Evolutionary conservation across 1,140 invertebrate species (phyloP).

Genomic region (Drosophila rhopaloa): DNA sequence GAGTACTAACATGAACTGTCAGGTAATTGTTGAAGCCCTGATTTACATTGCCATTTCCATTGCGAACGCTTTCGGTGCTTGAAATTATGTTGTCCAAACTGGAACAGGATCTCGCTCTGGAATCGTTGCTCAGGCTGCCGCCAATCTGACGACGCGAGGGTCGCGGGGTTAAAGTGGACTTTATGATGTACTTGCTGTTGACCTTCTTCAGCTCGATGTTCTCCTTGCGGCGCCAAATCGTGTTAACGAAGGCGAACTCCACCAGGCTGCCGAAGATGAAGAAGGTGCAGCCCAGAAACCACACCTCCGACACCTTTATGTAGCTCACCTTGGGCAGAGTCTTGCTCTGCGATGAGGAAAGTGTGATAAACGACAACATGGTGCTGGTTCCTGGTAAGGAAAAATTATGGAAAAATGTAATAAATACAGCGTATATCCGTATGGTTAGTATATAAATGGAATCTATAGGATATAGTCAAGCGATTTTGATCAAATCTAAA

Average conservation of each 20-base stretch:
- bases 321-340: constrained; percentile 95
- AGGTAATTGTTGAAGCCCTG: constrained; percentile 87
- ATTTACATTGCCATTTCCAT: constrained; percentile 74
- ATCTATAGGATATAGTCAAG: too few species aligned
- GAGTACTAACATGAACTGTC: constrained; percentile 85
- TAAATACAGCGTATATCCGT: too few species aligned
- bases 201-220: constrained; percentile 93
- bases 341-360: constrained; percentile 91
- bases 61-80: constrained; percentile 79
- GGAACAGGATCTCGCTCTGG: constrained; percentile 88
- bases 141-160: constrained; percentile 89
- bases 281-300: constrained; percentile 93
- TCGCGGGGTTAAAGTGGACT: constrained; percentile 92
- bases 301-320: constrained; percentile 94
- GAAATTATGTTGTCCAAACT: constrained; percentile 86
- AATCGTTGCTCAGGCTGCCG: constrained; percentile 84
- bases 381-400: constrained; percentile 88
- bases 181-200: constrained; percentile 93
- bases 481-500: too few species aligned
- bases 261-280: constrained; percentile 94
- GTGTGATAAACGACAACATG: constrained; percentile 95
- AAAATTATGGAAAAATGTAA: too few species aligned
- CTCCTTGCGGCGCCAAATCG: constrained; percentile 93
- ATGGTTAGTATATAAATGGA: too few species aligned
- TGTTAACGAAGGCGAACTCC: constrained; percentile 95